Percentiles rank a stretch among this genome's conserved stretches.
Conservation (phyloP, 2,113 vertebrate genomes). For the Corydoras maculifer region DNA sequence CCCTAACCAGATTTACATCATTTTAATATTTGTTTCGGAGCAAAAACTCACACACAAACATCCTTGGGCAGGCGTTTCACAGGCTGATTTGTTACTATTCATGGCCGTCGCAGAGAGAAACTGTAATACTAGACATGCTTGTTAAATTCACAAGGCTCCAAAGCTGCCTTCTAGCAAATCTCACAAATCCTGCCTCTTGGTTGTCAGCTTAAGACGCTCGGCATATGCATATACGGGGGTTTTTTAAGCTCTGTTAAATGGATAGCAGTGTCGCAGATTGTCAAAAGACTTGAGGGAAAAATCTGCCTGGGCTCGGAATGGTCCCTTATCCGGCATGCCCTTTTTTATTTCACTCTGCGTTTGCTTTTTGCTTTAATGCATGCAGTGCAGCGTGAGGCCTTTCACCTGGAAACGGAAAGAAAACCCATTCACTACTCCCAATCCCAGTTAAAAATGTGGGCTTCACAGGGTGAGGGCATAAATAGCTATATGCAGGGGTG, state of each 20-base stretch:
- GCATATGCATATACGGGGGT: conserved; percentile 68
- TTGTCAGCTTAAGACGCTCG: conserved; percentile 66
- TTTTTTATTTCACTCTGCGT: not conserved
- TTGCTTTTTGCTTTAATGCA: conserved; percentile 21
- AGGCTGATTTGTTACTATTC: conserved; percentile 70
- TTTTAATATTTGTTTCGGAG: conserved; percentile 55
- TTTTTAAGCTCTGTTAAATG: conserved; percentile 76
- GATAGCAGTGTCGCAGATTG: conserved; percentile 66
- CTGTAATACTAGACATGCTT: conserved; percentile 67
- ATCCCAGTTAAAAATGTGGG: conserved; percentile 1
- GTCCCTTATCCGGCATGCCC: conserved; percentile 14
- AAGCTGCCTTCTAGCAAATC: conserved; percentile 65
- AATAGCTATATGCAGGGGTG: not conserved
- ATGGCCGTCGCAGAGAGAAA: conserved; percentile 67
- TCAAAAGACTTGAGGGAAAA: conserved; percentile 43
- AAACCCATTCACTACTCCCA: not conserved
- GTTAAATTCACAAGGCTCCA: conserved; percentile 74
- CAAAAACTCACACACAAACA: conserved; percentile 48
- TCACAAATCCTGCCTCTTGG: conserved; percentile 65
- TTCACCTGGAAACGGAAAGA: conserved; percentile 8
- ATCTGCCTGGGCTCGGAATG: conserved; percentile 19
- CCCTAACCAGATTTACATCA: conserved; percentile 60
- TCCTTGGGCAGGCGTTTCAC: conserved; percentile 62
- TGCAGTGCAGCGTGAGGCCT: not conserved
- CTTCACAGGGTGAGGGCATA: not conserved